These are phyloP conservation scores for Aurelia aurita DNA, from an alignment of 30 jellyfish, hydroid and myxozoan species.

Conservation along the genomic window DNA sequence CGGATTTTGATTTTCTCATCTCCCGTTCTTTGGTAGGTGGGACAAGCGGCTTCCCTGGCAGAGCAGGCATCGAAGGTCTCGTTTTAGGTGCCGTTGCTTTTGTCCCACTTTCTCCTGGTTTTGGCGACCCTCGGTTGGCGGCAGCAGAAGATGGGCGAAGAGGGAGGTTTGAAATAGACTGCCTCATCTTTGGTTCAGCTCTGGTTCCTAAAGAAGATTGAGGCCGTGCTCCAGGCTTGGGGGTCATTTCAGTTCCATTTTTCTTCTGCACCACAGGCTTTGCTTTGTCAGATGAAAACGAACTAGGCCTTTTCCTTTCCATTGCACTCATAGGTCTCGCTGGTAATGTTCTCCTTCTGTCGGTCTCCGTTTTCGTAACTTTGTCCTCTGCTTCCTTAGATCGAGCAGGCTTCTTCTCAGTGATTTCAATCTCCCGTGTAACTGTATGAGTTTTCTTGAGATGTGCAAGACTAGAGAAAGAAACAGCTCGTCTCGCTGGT, in stretches of 20 bases:
- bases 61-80: constrained; percentile 71
- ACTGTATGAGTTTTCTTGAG: constrained; percentile 61
- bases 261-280: constrained; percentile 8
- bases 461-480: constrained; percentile 69
- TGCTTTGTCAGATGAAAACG: constrained; percentile 26
- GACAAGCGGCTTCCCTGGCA: constrained; percentile 66
- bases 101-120: constrained; percentile 9
- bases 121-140: constrained; percentile 34
- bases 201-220: constrained; percentile 53
- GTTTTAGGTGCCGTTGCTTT: constrained; percentile 41
- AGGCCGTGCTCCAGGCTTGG: constrained; percentile 51
- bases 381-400: constrained; percentile 72
- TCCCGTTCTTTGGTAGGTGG: constrained; percentile 59
- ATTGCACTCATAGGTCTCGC: constrained; percentile 69
- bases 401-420: constrained; percentile 17
- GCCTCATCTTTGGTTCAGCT: constrained; percentile 63
- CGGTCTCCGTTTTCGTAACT: not conserved
- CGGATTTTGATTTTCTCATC: constrained; percentile 57
- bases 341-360: constrained; percentile 64
- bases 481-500: constrained; percentile 75
- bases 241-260: constrained; percentile 9
- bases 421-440: constrained; percentile 62
- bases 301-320: constrained; percentile 50
- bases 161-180: constrained; percentile 69
- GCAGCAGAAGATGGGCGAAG: constrained; percentile 71